phyloP scores from a whole-genome alignment of 1,140 invertebrate genomes.

The Hylaeus volcanicus region DNA sequence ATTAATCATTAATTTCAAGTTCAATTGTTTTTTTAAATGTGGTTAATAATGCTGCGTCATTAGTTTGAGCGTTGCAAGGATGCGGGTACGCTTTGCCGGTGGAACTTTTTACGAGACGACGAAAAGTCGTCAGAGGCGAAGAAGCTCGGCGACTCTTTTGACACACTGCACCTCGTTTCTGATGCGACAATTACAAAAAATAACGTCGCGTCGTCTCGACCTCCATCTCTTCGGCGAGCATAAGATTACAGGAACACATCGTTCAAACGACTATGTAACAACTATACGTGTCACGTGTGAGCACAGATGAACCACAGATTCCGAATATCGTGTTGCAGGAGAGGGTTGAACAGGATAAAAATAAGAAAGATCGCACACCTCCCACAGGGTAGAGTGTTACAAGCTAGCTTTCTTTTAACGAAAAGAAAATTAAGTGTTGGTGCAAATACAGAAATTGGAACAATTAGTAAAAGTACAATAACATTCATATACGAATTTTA shows the following conservation, averaged over 20 bases:
- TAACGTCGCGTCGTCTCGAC: not conserved
- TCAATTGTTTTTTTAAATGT: too few species aligned
- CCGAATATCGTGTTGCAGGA: constrained; percentile 58
- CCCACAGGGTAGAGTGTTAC: constrained; percentile 1
- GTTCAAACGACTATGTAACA: constrained; percentile 52
- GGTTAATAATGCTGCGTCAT: not conserved
- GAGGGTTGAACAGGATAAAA: constrained; percentile 52
- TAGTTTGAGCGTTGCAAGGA: constrained; percentile 10
- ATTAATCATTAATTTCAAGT: too few species aligned
- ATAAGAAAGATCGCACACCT: constrained; percentile 27
- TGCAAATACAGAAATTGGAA: too few species aligned
- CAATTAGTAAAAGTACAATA: too few species aligned
- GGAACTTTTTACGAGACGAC: not conserved
- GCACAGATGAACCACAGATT: constrained; percentile 59
- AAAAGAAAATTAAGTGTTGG: too few species aligned
- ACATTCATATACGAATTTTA: too few species aligned
- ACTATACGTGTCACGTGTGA: constrained; percentile 49
- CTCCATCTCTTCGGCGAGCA: constrained; percentile 30
- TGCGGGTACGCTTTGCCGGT: not conserved
- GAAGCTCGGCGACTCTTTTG: not conserved
- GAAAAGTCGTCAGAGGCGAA: not conserved
- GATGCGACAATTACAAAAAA: not conserved
- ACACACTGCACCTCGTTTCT: not conserved
- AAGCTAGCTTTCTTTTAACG: not conserved
- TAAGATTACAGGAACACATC: constrained; percentile 66